A percentile compares a stretch with the other conserved stretches of the same genome.
These are phyloP conservation scores for Salvator merianae DNA, from an alignment of 2,113 vertebrate genomes.

Conservation along the genomic window DNA sequence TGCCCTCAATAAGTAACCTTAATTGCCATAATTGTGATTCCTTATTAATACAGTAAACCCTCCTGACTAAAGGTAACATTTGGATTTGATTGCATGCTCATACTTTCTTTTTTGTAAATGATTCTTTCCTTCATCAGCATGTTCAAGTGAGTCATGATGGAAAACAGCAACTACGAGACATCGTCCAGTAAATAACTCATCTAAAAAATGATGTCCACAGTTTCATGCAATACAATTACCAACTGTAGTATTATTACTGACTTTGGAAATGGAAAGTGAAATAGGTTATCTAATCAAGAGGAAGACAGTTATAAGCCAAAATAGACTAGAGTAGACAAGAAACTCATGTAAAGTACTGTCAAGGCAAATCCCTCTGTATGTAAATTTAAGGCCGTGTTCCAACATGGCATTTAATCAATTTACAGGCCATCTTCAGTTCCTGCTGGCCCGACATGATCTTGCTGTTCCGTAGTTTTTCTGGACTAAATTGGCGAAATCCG, in stretches of 20 bases:
- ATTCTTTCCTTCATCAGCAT: neutral
- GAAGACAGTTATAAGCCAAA: neutral
- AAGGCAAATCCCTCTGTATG: neutral
- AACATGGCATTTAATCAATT: too few relatives aligned
- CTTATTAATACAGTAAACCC: neutral
- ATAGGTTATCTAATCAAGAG: neutral
- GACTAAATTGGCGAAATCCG: too few relatives aligned
- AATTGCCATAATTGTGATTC: neutral
- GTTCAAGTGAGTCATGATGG: neutral
- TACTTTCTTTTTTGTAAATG: neutral
- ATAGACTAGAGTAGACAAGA: neutral
- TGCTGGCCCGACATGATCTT: too few relatives aligned
- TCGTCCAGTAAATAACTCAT: neutral
- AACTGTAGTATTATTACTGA: neutral
- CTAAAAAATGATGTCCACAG: neutral
- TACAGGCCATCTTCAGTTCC: too few relatives aligned
- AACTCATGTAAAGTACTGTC: neutral
- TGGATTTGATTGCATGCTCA: neutral
- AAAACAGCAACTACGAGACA: neutral
- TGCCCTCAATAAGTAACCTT: too few relatives aligned
- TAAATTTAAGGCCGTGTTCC: too few relatives aligned
- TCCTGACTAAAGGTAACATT: too few relatives aligned
- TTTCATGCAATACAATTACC: neutral
- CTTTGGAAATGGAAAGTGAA: neutral
- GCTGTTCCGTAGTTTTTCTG: too few relatives aligned